Conservation (phyloP, 2,888 invertebrate species). For the Rhagium mordax region DNA sequence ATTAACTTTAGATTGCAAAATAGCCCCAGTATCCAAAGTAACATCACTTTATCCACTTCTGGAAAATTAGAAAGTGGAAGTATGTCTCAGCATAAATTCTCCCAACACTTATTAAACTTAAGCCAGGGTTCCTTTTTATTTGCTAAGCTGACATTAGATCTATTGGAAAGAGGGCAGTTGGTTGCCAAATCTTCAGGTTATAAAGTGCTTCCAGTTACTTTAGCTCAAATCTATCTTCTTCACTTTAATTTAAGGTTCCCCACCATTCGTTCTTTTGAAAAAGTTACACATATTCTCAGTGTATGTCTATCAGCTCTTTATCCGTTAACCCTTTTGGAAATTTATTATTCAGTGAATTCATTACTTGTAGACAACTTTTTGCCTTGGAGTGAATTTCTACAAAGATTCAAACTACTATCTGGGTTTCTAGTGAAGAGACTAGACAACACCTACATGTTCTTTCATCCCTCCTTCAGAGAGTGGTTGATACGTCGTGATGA, state of each 20-base stretch:
- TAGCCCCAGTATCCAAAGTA: constrained; percentile 87
- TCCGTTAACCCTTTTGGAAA: constrained; percentile 91
- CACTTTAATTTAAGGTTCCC: constrained; percentile 95
- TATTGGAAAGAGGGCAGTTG: constrained; percentile 92
- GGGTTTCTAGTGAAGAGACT: constrained; percentile 92
- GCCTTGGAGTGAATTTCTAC: constrained; percentile 92
- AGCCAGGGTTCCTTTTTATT: constrained; percentile 94
- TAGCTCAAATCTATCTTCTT: constrained; percentile 91
- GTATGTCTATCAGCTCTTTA: constrained; percentile 93
- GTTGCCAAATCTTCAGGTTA: constrained; percentile 95
- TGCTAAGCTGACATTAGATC: constrained; percentile 91
- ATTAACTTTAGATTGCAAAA: constrained; percentile 87
- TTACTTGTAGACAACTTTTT: constrained; percentile 84
- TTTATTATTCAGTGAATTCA: constrained; percentile 94
- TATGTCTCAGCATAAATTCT: constrained; percentile 84
- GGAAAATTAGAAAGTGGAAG: constrained; percentile 79
- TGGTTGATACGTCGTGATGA: constrained; percentile 93
- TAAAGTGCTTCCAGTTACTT: constrained; percentile 90
- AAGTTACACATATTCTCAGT: constrained; percentile 89
- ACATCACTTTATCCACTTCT: constrained; percentile 76
- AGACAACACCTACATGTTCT: constrained; percentile 97
- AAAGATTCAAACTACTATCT: constrained; percentile 87
- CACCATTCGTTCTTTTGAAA: constrained; percentile 91
- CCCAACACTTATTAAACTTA: constrained; percentile 86
- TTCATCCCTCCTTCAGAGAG: constrained; percentile 98